These are phyloP conservation scores for Platysternon megacephalum DNA, from an alignment of 2,113 vertebrate genomes.

Conservation along the genomic window DNA sequence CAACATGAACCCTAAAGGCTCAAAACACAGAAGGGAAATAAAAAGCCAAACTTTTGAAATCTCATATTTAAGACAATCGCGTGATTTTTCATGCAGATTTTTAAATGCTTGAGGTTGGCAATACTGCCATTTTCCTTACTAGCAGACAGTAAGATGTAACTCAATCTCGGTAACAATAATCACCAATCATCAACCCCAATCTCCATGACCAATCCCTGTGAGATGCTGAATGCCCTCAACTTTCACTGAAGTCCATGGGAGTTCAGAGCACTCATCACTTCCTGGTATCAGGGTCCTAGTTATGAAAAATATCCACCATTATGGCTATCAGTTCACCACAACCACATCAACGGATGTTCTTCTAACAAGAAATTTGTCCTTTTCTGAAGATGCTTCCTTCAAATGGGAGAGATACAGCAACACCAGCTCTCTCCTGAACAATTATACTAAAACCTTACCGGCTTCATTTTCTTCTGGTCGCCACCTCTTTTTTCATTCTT, in stretches of 20 bases:
- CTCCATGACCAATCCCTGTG: neutral
- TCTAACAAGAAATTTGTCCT: neutral
- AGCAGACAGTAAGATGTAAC: neutral
- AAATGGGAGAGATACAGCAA: neutral
- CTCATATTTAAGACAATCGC: neutral
- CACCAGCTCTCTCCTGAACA: neutral
- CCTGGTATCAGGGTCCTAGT: neutral
- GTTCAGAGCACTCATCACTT: neutral
- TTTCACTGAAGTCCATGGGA: neutral
- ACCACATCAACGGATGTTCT: neutral
- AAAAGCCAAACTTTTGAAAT: neutral
- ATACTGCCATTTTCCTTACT: neutral
- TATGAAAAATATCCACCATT: neutral
- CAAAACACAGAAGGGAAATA: neutral
- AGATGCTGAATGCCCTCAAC: neutral
- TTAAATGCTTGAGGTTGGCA: neutral
- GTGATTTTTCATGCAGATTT: neutral
- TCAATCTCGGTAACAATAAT: neutral
- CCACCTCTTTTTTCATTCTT: constrained; percentile 88
- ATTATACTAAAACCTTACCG: constrained; percentile 75
- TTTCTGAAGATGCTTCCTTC: neutral
- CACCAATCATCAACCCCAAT: neutral
- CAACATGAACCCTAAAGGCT: neutral
- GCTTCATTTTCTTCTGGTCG: constrained; percentile 82
- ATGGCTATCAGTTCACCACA: neutral